Percentiles rank a stretch among this genome's conserved stretches.
phyloP scores from a whole-genome alignment of 2,888 invertebrate genomes.

The Vanessa cardui region DNA sequence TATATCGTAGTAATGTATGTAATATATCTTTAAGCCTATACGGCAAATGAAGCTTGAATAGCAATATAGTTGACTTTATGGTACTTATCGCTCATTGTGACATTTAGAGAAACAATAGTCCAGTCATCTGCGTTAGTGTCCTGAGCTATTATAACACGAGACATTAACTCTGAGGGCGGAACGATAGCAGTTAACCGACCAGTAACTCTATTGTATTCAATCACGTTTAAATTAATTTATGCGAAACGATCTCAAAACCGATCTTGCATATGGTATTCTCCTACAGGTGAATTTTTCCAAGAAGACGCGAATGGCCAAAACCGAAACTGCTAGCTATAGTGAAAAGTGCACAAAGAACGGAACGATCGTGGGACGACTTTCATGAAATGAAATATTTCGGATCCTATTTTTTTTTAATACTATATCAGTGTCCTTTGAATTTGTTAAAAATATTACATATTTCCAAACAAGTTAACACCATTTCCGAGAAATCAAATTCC shows the following conservation, averaged over 20 bases:
- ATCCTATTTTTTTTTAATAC: too few relatives aligned
- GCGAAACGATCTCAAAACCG: too few relatives aligned
- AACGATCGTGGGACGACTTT: too few relatives aligned
- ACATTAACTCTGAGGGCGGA: constrained; percentile 59
- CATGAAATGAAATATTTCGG: too few relatives aligned
- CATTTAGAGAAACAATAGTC: constrained; percentile 50
- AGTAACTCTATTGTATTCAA: constrained; percentile 1
- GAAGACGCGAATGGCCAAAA: too few relatives aligned
- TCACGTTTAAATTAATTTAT: neutral
- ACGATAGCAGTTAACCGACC: neutral
- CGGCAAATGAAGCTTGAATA: constrained; percentile 11
- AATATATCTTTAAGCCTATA: constrained; percentile 13
- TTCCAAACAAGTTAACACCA: too few relatives aligned
- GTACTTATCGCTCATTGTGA: constrained; percentile 12
- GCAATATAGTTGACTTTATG: constrained; percentile 14
- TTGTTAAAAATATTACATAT: too few relatives aligned
- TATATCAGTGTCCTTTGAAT: too few relatives aligned
- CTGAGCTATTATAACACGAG: constrained; percentile 56
- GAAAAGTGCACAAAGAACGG: too few relatives aligned
- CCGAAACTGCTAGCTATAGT: too few relatives aligned
- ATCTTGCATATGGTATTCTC: neutral
- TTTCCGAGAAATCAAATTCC: too few relatives aligned
- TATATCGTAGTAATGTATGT: constrained; percentile 4
- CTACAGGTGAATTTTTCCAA: too few relatives aligned
- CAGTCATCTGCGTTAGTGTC: constrained; percentile 23